Base-by-base conservation (phyloP, 2,888 invertebrate species). In the Neoscelio sp. region DNA sequence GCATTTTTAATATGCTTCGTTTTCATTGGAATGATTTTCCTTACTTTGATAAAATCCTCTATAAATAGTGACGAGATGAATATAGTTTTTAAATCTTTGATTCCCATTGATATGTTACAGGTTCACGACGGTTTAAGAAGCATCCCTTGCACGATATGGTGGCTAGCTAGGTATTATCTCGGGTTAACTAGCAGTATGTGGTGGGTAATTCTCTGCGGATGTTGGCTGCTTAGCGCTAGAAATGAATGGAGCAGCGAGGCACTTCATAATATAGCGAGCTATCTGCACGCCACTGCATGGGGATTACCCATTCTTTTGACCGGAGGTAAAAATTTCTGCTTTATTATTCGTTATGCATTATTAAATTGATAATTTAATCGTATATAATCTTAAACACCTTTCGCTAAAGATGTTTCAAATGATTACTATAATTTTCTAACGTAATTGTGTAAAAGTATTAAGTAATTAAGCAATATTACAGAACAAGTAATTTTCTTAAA, bases 161-260 rank as follows among this genome's bases (percentile, higher is more conserved):
- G 96, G 91, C 92, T 96, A 8, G 91, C 94, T 0, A 93, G 95
- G 7, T 95, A 95, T 87, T 97, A 96, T 91, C 94, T 96, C 86
- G 95, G 95, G 26, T 91, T 96, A 85, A 95, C 96, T 52, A 95
- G 95, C 73, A 94, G 95, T 85, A 93, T 95, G 75, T 97, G 98
- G 97, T 97, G 97, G 94, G 94, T 96, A 1, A 94, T 97, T 83
- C 94, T 98, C 56, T 95, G 96, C 77, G 93, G 97, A 50, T 96
- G 97, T 67, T 98, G 97, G 96, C 96, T 96, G 87, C 92, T 98
- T 50, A 96, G 97, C 2, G 97, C 97, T 0, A 96, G 96, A 42
- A 95, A 97, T 88, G 97, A 97, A 88, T 98, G 98, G 98, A 96
- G 97, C 18, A 96, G 96, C 70, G 98, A 98, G 91, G 97, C 97